Conservation (phyloP, 1,140 invertebrate species). For the Frieseomelitta varia region DNA sequence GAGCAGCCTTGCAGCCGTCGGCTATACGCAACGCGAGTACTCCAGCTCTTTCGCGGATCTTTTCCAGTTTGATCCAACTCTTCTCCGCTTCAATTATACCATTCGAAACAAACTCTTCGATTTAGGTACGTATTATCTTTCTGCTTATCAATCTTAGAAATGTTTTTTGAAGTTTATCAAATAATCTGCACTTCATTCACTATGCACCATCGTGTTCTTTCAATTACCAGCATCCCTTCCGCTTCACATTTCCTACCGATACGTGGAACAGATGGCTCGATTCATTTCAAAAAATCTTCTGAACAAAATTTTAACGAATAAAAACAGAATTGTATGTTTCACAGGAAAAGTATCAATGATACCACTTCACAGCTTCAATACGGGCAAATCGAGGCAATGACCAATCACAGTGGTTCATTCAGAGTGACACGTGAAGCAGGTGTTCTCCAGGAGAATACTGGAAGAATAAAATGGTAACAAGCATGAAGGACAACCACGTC, state of each 20-base stretch:
- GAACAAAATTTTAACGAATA: neutral
- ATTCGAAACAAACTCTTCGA: neutral
- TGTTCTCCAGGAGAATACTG: neutral
- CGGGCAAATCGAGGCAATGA: neutral
- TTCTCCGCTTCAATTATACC: neutral
- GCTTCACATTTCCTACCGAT: conserved; percentile 16
- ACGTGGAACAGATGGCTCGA: neutral
- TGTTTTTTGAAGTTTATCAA: neutral
- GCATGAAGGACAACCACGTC: conserved; percentile 4
- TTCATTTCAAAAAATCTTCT: too few species aligned
- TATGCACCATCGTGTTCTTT: conserved; percentile 11
- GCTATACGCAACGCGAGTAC: conserved; percentile 52
- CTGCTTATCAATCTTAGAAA: too few species aligned
- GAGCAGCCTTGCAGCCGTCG: conserved; percentile 65
- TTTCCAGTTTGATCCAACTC: neutral
- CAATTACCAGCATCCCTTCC: neutral
- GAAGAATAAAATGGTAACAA: neutral
- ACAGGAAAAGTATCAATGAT: neutral
- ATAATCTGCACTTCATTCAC: neutral
- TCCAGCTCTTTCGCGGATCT: conserved; percentile 2
- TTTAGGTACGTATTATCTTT: neutral
- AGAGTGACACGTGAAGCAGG: neutral
- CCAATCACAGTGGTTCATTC: neutral
- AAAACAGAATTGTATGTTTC: too few species aligned
- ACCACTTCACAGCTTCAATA: neutral